A percentile compares a stretch with the other conserved stretches of the same genome.
Evolutionary conservation across 1,140 invertebrate species (phyloP).

Genomic region (Chionoecetes opilio): DNA sequence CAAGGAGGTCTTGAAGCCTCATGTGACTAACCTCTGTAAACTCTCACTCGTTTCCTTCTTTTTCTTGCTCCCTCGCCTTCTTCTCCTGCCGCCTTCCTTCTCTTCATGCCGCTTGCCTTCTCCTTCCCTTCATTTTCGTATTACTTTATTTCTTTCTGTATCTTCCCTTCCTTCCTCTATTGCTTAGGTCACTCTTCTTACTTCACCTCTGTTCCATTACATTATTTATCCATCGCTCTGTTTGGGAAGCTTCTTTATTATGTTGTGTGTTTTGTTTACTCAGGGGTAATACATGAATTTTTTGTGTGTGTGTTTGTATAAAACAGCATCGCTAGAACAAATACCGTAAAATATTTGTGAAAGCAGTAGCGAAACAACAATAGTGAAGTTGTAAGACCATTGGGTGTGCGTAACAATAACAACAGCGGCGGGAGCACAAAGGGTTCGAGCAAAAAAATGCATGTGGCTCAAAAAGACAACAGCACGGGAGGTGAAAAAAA

Average conservation of each 20-base stretch:
- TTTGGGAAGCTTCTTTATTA: neutral
- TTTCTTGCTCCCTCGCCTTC: neutral
- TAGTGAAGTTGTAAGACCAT: neutral
- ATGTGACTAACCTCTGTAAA: neutral
- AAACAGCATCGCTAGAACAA: neutral
- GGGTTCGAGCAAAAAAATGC: neutral
- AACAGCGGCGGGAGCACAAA: neutral
- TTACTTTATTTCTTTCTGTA: neutral
- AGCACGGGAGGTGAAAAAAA: neutral
- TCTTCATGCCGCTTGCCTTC: neutral
- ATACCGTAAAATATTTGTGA: neutral
- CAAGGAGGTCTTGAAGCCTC: slow-evolving; percentile 3
- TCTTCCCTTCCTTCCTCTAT: neutral
- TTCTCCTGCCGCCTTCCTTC: neutral
- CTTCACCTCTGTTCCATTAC: neutral
- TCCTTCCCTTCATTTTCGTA: neutral
- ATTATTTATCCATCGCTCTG: neutral
- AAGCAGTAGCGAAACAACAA: slow-evolving; percentile 5
- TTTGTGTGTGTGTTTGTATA: neutral
- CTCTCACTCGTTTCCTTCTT: neutral
- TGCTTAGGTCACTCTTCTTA: neutral
- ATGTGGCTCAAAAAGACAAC: neutral
- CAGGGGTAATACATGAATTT: neutral
- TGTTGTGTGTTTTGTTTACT: neutral
- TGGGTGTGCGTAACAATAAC: neutral